Base-by-base conservation (phyloP, 2,888 invertebrate species). In the Liopterus haemorrhoidalis region DNA sequence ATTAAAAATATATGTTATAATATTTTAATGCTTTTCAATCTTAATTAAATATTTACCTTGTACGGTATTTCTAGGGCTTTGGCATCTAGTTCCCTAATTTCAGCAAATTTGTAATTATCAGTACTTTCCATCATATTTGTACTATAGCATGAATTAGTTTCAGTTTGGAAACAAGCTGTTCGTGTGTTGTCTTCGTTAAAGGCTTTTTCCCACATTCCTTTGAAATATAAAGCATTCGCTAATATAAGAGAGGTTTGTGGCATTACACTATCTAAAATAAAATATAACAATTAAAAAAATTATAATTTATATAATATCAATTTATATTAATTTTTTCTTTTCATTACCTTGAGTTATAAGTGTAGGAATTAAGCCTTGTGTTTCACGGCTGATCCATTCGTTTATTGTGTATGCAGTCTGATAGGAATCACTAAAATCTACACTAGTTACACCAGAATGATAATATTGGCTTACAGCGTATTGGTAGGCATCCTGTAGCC, bases 141-240 rank as follows among this genome's bases (percentile, higher is more conserved):
- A 52, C 75, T 71, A 46, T 73, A 71, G 59, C 83, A 81, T 53
- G 76, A 75, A 0, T 70, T 69, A 30, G 70, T 72, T 8, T 77
- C 76, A 46, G 74, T 71, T 59, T 78, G 74, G 68, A 88, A 88
- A 48, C 81, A 74, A 24, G 76, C 74, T 2, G 69, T 59, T 39
- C 56, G 59, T 0, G 82, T 82, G 12, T 60, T 55, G 2, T 59
- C 61, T 8, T 65, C 61, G 48, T 79, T 74, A 61, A 88, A 88
- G 0, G 79, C 70, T 18, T 74, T 71, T 49, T 78, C 73, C 88
- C 88, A 88, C 8, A 74, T 75, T n/a, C 85, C 85, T 51, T 82
- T 82, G 71, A 85, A 87, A 63, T 83, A 85, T 57, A 88, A 70
- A 0, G 83, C 84, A 56, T 86, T 87, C 54, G 85, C 81, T 35